Conservation (phyloP, 2,113 vertebrate genomes). For the Acinonyx jubatus region DNA sequence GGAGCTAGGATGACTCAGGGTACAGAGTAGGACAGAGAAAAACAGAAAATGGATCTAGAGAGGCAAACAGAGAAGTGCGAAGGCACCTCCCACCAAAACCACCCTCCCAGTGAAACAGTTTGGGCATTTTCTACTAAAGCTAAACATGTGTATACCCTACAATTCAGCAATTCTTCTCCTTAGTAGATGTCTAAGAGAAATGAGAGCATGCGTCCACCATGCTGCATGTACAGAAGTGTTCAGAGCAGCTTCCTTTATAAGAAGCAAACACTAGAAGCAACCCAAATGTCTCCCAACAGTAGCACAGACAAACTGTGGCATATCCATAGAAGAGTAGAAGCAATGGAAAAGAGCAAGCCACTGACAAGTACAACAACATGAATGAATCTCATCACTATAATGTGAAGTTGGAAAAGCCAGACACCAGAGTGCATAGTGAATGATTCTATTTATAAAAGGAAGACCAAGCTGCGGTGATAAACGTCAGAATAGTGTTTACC, state of each 20-base stretch:
- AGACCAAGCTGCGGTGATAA: not conserved
- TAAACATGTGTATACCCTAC: not conserved
- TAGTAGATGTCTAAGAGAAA: not conserved
- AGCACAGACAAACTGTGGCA: not conserved
- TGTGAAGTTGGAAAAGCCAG: not conserved
- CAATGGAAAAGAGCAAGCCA: not conserved
- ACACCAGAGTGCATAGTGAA: not conserved
- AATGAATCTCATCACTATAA: not conserved
- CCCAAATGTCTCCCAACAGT: not conserved
- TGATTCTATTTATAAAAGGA: conserved; percentile 16
- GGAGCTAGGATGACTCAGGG: not conserved
- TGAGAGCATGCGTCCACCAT: not conserved
- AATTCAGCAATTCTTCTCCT: not conserved
- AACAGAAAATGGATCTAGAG: not conserved
- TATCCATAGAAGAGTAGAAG: not conserved
- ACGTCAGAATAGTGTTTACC: not conserved
- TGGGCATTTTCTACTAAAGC: not conserved
- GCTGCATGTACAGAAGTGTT: not conserved
- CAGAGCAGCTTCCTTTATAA: not conserved
- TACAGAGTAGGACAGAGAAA: not conserved
- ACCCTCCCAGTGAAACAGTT: not conserved
- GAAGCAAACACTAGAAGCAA: not conserved
- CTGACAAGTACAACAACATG: not conserved
- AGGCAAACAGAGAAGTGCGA: not conserved
- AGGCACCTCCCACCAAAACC: not conserved